Evolutionary conservation across 2,113 vertebrate species (phyloP), one percentile per base, ranked within the genome.

Genomic region (Monopterus albus): DNA sequence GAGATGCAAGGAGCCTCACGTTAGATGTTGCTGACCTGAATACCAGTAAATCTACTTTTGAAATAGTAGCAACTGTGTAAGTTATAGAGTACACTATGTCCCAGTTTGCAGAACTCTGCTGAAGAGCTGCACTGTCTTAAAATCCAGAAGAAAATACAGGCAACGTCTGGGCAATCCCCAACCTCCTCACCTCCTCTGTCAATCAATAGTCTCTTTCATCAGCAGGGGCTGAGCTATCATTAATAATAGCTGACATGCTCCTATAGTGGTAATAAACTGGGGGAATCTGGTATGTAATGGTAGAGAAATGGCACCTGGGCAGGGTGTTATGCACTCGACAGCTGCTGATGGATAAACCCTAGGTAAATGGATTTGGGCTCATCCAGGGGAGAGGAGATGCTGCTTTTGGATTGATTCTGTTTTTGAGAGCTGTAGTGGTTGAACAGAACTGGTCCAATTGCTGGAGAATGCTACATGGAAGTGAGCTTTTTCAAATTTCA

Each of bases 211-310:
- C 72, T 88, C 78, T 89, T 91, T 92, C 89, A 87, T 89, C 45
- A 73, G 75, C 49, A 82, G 78, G 75, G 84, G 82, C 87, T 91
- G 87, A 88, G 81, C 83, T 80, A 87, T 92, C 90, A 92, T 92
- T 92, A 93, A 93, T 93, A 94, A 92, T 83, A 65, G 75, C 86
- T 91, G 91, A 92, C 89, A 92, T 61, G 83, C 84, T 89, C 80
- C 84, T 83, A 86, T 86, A 90, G 88, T 88, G 89, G 88, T 92
- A 91, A 92, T 92, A 93, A 93, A 91, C 88, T 86, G 87, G 63
- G 78, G 87, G 83, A 89, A 88, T 90, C 81, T 86, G 82, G 89
- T 81, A 87, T 88, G 83, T 92, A 90, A 91, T 90, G 86, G 86
- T 88, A 87, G 87, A 87, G 86, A 89, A 92, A 91, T 89, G 86